A percentile compares a stretch with the other conserved stretches of the same genome.
Conservation (phyloP, 1,140 invertebrate species). For the Wasmannia auropunctata region DNA sequence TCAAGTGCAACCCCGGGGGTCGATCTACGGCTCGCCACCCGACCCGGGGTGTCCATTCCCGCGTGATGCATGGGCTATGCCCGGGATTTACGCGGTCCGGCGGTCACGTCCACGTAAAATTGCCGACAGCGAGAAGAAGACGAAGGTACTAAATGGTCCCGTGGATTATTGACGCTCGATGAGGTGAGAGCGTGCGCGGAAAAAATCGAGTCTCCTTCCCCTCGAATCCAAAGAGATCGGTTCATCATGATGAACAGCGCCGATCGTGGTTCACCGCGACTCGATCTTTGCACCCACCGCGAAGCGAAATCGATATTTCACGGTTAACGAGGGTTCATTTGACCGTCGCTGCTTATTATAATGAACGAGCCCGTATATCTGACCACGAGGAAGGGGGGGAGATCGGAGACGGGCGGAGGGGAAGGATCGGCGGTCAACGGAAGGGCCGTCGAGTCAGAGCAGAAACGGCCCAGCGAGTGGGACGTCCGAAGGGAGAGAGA, state of each 20-base stretch:
- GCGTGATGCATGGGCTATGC: slow-evolving; percentile 34
- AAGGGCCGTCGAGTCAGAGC: slow-evolving; percentile 17
- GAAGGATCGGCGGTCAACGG: slow-evolving; percentile 3
- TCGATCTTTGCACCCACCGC: slow-evolving; percentile 15
- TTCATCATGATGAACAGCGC: not conserved
- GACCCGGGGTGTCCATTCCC: slow-evolving; percentile 40
- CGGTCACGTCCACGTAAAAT: slow-evolving; percentile 21
- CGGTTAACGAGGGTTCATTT: slow-evolving; percentile 67
- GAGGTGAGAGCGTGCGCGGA: not conserved
- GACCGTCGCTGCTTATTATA: slow-evolving; percentile 78
- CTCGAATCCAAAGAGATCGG: not conserved
- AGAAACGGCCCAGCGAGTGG: not conserved
- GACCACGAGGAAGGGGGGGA: too few species aligned
- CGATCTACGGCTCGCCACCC: slow-evolving; percentile 47
- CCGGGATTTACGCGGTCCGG: slow-evolving; percentile 24
- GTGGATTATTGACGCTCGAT: not conserved
- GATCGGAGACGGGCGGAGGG: not conserved
- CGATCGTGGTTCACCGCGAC: not conserved
- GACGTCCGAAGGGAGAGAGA: not conserved
- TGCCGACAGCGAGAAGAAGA: not conserved
- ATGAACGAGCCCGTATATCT: slow-evolving; percentile 74
- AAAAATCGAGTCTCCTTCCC: not conserved
- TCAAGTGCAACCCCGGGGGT: slow-evolving; percentile 45
- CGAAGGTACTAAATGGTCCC: not conserved
- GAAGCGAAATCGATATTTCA: slow-evolving; percentile 64